Percentiles rank a stretch among this genome's conserved stretches.
Evolutionary conservation across 2,113 vertebrate genomes (phyloP).

Genomic region (Willisornis vidua): DNA sequence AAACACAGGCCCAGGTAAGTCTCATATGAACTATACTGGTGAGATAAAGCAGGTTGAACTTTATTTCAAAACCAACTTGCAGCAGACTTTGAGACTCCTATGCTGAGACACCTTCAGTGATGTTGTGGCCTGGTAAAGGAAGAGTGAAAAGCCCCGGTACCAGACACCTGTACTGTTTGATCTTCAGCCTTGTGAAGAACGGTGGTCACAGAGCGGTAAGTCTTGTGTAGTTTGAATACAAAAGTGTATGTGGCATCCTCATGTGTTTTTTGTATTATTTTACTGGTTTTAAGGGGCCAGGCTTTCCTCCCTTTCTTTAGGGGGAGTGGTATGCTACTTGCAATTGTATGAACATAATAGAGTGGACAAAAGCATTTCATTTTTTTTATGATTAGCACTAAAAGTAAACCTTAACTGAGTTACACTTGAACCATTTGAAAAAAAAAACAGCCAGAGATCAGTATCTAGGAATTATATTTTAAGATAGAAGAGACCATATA

Average conservation of each 20-base stretch:
- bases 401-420: background rate
- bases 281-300: background rate
- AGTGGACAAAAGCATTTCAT: background rate
- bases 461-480: background rate
- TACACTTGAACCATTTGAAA: background rate
- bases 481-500: background rate
- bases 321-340: background rate
- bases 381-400: background rate
- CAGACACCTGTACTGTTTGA: rapidly evolving
- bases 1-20: background rate
- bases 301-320: background rate
- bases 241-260: rapidly evolving
- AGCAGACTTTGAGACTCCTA: background rate
- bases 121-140: background rate
- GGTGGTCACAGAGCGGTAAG: rapidly evolving
- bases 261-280: background rate
- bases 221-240: background rate
- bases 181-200: background rate
- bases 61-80: background rate
- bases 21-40: background rate
- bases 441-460: background rate
- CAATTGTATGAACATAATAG: background rate
- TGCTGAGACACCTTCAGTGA: background rate
- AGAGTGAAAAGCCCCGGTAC: background rate
- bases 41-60: background rate